A percentile compares a stretch with the other conserved stretches of the same genome.
Evolutionary conservation across 1,140 invertebrate species (phyloP).

Genomic region (Contarinia nasturtii): DNA sequence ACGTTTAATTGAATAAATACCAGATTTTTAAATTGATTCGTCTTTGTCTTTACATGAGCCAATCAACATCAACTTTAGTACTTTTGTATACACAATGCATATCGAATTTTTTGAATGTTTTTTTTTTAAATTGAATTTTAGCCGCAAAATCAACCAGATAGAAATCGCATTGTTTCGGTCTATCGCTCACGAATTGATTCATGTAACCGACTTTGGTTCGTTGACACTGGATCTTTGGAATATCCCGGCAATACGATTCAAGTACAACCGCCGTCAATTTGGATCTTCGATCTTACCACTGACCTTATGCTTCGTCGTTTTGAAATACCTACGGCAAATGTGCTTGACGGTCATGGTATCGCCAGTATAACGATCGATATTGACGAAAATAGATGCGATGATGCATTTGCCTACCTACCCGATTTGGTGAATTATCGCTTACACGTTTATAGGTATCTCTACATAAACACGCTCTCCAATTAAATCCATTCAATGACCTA

Average conservation of each 20-base stretch:
- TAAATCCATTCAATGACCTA: neutral
- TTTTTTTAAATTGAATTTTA: neutral
- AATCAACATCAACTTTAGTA: too few relatives aligned
- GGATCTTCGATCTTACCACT: conserved; percentile 38
- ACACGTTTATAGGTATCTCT: conserved; percentile 33
- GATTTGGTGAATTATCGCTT: conserved; percentile 40
- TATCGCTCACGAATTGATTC: conserved; percentile 38
- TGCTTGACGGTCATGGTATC: conserved; percentile 18
- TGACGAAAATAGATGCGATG: conserved; percentile 29
- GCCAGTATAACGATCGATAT: conserved; percentile 39
- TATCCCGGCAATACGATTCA: neutral
- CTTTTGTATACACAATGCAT: neutral
- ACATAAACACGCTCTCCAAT: neutral
- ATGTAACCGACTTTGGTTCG: conserved; percentile 42
- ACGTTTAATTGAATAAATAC: too few relatives aligned
- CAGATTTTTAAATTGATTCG: neutral
- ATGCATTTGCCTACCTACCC: conserved; percentile 43
- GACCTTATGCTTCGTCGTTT: neutral
- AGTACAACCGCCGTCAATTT: conserved; percentile 31
- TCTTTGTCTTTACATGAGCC: too few relatives aligned
- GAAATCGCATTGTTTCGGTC: conserved; percentile 28
- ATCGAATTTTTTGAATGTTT: neutral
- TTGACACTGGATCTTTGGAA: conserved; percentile 38
- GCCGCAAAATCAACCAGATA: neutral
- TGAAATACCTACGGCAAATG: neutral